These are phyloP conservation scores for Dendrocincla fuliginosa DNA, from an alignment of 2,797 vertebrate genomes.

Conservation along the genomic window DNA sequence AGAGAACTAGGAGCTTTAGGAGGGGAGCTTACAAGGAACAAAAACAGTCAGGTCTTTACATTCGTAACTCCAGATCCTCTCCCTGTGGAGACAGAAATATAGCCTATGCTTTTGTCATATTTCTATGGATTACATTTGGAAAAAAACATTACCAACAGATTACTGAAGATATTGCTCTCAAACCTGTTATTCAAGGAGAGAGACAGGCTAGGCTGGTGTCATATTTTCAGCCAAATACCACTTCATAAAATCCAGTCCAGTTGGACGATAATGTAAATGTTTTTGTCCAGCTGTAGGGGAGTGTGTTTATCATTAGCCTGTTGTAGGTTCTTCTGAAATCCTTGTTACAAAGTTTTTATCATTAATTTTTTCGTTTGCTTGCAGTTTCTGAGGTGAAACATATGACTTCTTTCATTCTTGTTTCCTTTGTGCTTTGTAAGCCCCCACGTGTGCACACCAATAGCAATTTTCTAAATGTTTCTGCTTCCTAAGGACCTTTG, in stretches of 20 bases:
- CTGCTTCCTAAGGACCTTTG: not conserved
- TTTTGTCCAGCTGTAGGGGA: not conserved
- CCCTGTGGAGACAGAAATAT: not conserved
- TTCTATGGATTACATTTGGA: not conserved
- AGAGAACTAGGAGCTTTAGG: not conserved
- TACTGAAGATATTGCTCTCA: not conserved
- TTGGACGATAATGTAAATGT: not conserved
- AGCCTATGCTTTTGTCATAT: not conserved
- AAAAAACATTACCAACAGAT: not conserved
- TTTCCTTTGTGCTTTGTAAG: not conserved
- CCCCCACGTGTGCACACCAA: not conserved
- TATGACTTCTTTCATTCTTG: not conserved
- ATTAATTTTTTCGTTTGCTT: not conserved
- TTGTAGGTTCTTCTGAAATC: not conserved
- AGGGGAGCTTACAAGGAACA: accelerated
- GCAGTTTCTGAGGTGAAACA: not conserved
- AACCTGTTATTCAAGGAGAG: not conserved
- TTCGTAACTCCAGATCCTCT: not conserved
- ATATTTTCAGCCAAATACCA: not conserved
- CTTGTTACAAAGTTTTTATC: not conserved
- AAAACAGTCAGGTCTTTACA: not conserved
- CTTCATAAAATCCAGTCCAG: not conserved
- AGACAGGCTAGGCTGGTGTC: not conserved
- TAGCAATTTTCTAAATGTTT: not conserved
- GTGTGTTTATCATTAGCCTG: not conserved